These are phyloP conservation scores for Planococcus citri DNA, from an alignment of 1,140 invertebrate species.

Conservation along the genomic window DNA sequence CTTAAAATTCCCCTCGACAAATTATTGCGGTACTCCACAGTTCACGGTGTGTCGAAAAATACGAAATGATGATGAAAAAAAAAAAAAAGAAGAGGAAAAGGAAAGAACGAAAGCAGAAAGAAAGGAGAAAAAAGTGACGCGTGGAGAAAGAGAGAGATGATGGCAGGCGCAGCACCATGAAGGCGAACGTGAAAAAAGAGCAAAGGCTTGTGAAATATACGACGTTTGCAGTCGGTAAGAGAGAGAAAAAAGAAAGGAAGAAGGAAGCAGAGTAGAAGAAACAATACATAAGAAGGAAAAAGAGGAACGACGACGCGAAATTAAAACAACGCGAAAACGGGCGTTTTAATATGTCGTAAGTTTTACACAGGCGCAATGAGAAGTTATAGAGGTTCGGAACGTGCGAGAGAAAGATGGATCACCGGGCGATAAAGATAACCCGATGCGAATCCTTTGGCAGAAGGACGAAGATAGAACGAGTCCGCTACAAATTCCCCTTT, in stretches of 20 bases:
- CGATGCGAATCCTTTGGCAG: not conserved
- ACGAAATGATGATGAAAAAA: not conserved
- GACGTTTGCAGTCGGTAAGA: too few species aligned
- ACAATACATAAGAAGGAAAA: not conserved
- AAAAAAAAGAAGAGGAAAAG: not conserved
- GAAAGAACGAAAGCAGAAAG: not conserved
- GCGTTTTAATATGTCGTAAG: slow-evolving; percentile 20
- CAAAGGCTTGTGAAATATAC: too few species aligned
- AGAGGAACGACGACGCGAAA: not conserved
- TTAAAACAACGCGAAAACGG: slow-evolving; percentile 20
- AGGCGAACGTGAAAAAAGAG: too few species aligned
- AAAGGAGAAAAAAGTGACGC: too few species aligned
- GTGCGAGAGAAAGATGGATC: slow-evolving; percentile 19
- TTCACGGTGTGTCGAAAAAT: not conserved
- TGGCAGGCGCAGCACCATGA: too few species aligned
- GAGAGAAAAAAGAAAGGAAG: not conserved
- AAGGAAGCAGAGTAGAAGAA: not conserved
- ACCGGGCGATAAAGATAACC: not conserved
- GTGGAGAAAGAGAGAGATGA: too few species aligned
- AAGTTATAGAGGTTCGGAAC: slow-evolving; percentile 15
- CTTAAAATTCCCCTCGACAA: not conserved
- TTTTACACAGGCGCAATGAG: slow-evolving; percentile 20
- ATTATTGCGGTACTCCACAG: not conserved
- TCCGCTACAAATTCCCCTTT: not conserved
- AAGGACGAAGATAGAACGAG: not conserved